These are phyloP conservation scores for Ibycter americanus DNA, from an alignment of 2,797 vertebrate genomes.

Conservation along the genomic window DNA sequence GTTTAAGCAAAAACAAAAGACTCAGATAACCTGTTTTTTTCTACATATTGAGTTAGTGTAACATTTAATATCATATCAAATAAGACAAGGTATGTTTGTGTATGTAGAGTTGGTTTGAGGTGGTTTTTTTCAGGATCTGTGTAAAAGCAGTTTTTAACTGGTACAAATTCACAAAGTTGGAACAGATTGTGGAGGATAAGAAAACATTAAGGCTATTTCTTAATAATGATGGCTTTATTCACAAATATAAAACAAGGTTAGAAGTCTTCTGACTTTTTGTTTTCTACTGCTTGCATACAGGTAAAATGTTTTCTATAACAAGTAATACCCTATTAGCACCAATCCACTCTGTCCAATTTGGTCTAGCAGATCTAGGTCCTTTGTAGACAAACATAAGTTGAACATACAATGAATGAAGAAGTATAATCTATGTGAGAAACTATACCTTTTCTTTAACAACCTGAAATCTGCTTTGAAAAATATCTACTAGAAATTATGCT, in stretches of 20 bases:
- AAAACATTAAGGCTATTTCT: neutral
- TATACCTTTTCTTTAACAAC: neutral
- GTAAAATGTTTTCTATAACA: neutral
- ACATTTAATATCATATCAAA: neutral
- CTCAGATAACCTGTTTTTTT: neutral
- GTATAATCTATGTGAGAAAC: neutral
- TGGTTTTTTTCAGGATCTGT: neutral
- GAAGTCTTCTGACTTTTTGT: neutral
- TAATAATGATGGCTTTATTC: neutral
- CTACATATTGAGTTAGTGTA: neutral
- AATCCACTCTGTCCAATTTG: neutral
- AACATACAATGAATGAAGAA: neutral
- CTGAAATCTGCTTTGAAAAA: conserved; percentile 10
- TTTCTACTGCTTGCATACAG: neutral
- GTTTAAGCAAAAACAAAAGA: neutral
- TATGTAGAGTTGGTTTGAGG: neutral
- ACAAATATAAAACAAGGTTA: neutral
- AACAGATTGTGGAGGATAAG: neutral
- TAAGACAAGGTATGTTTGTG: neutral
- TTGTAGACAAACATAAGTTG: neutral
- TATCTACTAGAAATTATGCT: neutral
- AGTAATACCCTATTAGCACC: neutral
- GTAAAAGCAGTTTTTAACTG: neutral
- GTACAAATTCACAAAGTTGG: neutral
- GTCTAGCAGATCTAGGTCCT: neutral